Evolutionary conservation across 2,113 vertebrate species (phyloP).

Genomic region (Cacatua alba): DNA sequence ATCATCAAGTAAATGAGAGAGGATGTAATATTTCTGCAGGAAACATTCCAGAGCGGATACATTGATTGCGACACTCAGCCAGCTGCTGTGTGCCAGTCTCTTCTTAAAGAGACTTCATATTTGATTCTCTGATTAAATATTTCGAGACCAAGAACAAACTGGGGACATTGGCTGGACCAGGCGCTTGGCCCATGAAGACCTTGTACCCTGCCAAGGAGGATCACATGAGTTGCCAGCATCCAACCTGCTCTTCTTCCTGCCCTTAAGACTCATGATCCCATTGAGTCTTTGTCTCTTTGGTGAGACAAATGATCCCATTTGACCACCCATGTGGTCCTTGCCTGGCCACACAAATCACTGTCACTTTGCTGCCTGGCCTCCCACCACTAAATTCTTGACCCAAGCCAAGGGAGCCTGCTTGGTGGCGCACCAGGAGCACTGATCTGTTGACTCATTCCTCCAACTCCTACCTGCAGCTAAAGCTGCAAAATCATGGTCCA

Average conservation of each 20-base stretch:
- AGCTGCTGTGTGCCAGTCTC: constrained; percentile 16
- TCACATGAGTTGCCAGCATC: neutral
- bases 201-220: neutral
- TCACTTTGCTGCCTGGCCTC: neutral
- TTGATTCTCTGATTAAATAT: constrained; percentile 33
- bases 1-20: constrained; percentile 66
- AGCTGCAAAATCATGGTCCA: neutral
- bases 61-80: constrained; percentile 52
- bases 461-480: neutral
- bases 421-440: neutral
- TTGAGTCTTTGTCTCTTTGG: too few relatives aligned
- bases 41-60: constrained; percentile 53
- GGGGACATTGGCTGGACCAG: neutral
- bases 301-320: too few relatives aligned
- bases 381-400: neutral
- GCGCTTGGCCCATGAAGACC: neutral
- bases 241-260: neutral
- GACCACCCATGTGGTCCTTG: neutral
- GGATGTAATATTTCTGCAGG: constrained; percentile 68
- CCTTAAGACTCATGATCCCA: accelerated
- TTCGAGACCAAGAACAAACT: neutral
- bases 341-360: neutral
- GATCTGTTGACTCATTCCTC: neutral
- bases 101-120: constrained; percentile 16
- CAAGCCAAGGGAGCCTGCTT: neutral